Percentiles rank a stretch among this genome's conserved stretches.
These are phyloP conservation scores for Littorina saxatilis DNA, from an alignment of 1,140 invertebrate genomes.

Conservation along the genomic window DNA sequence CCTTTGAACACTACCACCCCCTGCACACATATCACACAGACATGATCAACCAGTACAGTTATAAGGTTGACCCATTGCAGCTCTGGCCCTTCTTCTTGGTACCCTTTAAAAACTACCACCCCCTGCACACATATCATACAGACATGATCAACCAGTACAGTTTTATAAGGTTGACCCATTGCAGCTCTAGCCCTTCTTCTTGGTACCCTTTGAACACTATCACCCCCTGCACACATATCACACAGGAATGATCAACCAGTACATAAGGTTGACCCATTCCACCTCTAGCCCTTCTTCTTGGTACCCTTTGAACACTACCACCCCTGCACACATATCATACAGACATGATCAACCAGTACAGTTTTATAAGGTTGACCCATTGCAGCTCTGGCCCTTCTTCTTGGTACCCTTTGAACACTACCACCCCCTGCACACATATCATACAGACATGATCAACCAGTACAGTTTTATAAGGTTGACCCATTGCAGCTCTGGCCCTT, in stretches of 20 bases:
- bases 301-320: constrained; percentile 90
- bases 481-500: constrained; percentile 89
- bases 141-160: constrained; percentile 92
- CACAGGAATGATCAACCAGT: constrained; percentile 86
- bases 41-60: constrained; percentile 94
- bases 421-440: constrained; percentile 83
- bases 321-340: constrained; percentile 80
- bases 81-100: constrained; percentile 89
- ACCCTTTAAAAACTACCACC: constrained; percentile 91
- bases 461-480: constrained; percentile 93
- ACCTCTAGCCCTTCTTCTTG: constrained; percentile 91
- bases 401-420: constrained; percentile 88
- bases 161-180: constrained; percentile 92
- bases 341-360: constrained; percentile 91
- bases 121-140: constrained; percentile 77
- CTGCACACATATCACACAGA: constrained; percentile 73
- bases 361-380: constrained; percentile 93
- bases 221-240: constrained; percentile 81
- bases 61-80: constrained; percentile 92
- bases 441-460: constrained; percentile 85
- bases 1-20: constrained; percentile 93
- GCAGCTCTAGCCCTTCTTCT: constrained; percentile 89
- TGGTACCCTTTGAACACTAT: constrained; percentile 90
- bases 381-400: constrained; percentile 89
- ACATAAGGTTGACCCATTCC: constrained; percentile 91